Conservation (phyloP, 2,797 vertebrate species). For the Pygocentrus nattereri region DNA sequence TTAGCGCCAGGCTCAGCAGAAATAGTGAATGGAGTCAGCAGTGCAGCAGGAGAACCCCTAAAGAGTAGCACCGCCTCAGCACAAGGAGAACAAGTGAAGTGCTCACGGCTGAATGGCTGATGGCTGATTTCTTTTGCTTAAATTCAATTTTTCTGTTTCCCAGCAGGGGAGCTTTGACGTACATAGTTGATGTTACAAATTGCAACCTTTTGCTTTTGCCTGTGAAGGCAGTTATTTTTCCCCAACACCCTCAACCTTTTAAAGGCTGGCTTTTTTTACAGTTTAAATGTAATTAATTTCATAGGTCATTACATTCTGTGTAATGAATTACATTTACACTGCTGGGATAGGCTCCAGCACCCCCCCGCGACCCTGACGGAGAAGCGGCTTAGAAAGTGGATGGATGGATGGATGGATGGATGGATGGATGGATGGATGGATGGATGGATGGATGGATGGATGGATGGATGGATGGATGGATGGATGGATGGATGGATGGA, state of each 20-base stretch:
- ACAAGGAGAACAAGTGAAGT: conserved; percentile 29
- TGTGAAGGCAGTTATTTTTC: not conserved
- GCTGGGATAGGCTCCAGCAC: too few species aligned
- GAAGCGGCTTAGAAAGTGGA: too few species aligned
- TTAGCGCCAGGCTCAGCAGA: conserved; percentile 56
- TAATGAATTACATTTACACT: too few species aligned
- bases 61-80: conserved; percentile 39
- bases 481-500: too few species aligned
- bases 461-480: too few species aligned
- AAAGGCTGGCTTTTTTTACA: not conserved
- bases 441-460: too few species aligned
- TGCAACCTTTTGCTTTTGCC: not conserved
- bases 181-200: not conserved
- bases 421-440: too few species aligned
- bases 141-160: not conserved
- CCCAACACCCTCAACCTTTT: not conserved
- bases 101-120: conserved; percentile 22
- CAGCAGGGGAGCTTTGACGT: not conserved
- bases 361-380: too few species aligned
- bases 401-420: too few species aligned
- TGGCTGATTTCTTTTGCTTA: conserved; percentile 11
- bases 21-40: conserved; percentile 54
- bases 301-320: too few species aligned
- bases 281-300: too few species aligned
- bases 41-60: conserved; percentile 42